Base-by-base conservation (phyloP, 2,113 vertebrate genomes). In the Sclerurus mexicanus region DNA sequence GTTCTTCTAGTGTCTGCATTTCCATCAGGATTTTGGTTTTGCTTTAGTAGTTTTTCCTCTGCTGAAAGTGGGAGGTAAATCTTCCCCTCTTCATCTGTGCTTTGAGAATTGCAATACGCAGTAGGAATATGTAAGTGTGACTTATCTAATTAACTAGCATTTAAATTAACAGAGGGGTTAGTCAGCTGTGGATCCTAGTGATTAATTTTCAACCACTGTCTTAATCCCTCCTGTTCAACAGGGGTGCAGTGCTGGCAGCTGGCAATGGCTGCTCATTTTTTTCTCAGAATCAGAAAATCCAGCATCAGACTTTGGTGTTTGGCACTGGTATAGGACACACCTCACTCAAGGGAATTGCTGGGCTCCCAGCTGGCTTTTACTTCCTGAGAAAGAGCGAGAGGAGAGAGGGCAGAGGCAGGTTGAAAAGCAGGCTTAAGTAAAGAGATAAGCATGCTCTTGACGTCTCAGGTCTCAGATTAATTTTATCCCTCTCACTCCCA, bases 111-210 rank as follows among this genome's bases (percentile, higher is more conserved):
- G 35, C 68, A 90, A 47, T 75, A 93, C 40, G 40, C 3, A 76
- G 33, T 40, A 35, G 33, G 72, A 50, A 14, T 50, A 50, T 50
- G 49, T 50, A 27, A 50, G 25, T 49, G 49, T 49, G 49, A 25
- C 24, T 50, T 25, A 9, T 52, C 63, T 89, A 92, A 97, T 96
- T 95, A 94, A 94, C 88, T 22, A 93, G 6, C 11, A 94, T 62
- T 83, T 72, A 95, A 97, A 93, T 66, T 83, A 47, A 58, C 46
- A 16, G 5, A 42, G 56, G 69, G 14, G 50, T 67, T 39, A 89
- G 47, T 55, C 50, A 93, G 39, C 64, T 85, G 15, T 4, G 30
- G 77, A 72, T 44, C 47, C 59, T 56, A 47, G 58, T 74, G 92
- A 79, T 67, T 94, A 60, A 24, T 93, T 92, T 96, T 30, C 35